Conservation (phyloP, 2,888 invertebrate species). For the Sepioteuthis lessoniana region DNA sequence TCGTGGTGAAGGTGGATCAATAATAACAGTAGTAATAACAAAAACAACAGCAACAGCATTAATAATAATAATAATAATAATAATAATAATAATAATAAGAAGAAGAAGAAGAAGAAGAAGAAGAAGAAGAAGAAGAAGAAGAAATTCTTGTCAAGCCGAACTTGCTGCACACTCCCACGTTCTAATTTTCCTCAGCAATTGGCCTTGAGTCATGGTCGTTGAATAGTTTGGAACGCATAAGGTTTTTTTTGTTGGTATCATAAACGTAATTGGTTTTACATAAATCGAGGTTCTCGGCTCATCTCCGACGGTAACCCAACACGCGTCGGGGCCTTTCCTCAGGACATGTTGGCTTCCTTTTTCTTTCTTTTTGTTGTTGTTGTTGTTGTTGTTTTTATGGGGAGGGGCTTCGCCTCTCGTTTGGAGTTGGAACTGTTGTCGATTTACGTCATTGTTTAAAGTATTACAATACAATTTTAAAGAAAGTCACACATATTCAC, state of each 20-base stretch:
- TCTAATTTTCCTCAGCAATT: neutral
- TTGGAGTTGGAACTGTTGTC: neutral
- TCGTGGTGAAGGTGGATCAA: too few species aligned
- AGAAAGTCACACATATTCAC: neutral
- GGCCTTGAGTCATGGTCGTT: neutral
- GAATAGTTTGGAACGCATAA: slow-evolving; percentile 18
- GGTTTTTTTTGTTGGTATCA: neutral
- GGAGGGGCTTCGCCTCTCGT: neutral
- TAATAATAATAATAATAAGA: neutral
- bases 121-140: neutral
- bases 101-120: neutral
- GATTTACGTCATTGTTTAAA: neutral
- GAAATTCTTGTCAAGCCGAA: neutral
- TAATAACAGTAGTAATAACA: too few species aligned
- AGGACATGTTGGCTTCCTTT: neutral
- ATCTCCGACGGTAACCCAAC: neutral
- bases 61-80: too few species aligned
- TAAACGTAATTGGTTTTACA: slow-evolving; percentile 33
- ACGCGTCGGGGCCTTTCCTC: neutral
- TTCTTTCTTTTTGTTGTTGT: neutral
- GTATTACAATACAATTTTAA: neutral
- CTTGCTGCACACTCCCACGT: neutral
- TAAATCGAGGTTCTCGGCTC: slow-evolving; percentile 33
- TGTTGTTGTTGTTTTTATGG: neutral
- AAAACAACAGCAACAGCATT: too few species aligned